Evolutionary conservation across 2,797 vertebrate genomes (phyloP), one percentile per base, ranked within the genome.

Genomic region (Mionectes olivaceus): DNA sequence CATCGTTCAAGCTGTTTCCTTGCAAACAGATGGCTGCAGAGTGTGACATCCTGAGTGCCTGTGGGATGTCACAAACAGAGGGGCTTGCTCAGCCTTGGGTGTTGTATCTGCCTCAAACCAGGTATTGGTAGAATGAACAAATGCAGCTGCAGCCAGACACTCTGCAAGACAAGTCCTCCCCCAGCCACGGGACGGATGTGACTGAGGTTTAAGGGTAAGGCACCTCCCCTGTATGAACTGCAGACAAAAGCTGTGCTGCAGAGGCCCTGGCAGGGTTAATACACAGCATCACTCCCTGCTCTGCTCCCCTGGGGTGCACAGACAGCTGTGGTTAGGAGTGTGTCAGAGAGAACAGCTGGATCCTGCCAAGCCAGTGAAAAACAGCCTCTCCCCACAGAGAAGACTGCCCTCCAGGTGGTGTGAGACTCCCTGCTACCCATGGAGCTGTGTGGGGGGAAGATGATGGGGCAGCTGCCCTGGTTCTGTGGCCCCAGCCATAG

Each of bases 151-250:
- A 59, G 77, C 47, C 28, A 5, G 56, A 25, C 30, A 21, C 10
- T 43, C 64, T 13, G 30, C 0, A 2, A 60, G 56, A 46, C 12
- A 24, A 50, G 35, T 50, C 41, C 30, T 52, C 16, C 25, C 18
- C 1, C 1, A 0, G 23, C 46, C 22, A 18, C 0, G 2, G 63
- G 32, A 19, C 0, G 1, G 15, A 5, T 24, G 53, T 50, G 43
- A 53, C 52, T 65, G 85, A 57, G 61, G 15, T 41, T 2, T 47
- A 37, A 10, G 11, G 19, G 16, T 4, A 21, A 75, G 24, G 22
- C 3, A 1, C 27, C 5, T 33, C 14, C 33, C 24, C 39, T 6
- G 27, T 13, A 0, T 2, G 50, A 80, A 46, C n/a, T 1, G 1
- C 41, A 27, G 82, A 63, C n/a, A 77, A 69, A 16, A 19, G 60